A percentile compares a stretch with the other conserved stretches of the same genome.
phyloP scores from a whole-genome alignment of 2,797 vertebrate genomes.

The Bufotes viridis region DNA sequence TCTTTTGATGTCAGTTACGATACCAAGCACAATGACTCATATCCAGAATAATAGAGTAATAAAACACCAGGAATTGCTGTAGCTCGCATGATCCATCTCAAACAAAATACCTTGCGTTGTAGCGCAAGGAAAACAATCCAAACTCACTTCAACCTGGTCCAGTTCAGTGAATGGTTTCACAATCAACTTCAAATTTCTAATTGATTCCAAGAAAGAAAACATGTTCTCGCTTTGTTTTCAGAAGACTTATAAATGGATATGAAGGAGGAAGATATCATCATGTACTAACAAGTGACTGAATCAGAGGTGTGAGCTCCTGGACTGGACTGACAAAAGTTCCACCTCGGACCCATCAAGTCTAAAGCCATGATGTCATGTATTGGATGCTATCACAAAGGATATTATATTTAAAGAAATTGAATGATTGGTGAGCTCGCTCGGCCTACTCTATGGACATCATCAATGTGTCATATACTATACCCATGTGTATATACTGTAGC shows the following conservation, averaged over 20 bases:
- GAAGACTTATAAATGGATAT: neutral
- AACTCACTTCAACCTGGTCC: conserved; percentile 7
- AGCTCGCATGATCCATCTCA: conserved; percentile 26
- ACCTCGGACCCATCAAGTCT: neutral
- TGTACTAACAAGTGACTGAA: neutral
- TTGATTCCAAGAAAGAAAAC: neutral
- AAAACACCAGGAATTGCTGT: conserved; percentile 27
- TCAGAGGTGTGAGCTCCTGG: neutral
- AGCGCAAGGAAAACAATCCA: conserved; percentile 16
- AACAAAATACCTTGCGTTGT: conserved; percentile 4
- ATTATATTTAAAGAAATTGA: neutral
- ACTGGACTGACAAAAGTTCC: neutral
- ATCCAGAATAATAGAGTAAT: conserved; percentile 25
- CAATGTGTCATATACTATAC: no score
- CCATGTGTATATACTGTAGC: neutral
- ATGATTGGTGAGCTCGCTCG: no score
- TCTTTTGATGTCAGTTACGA: conserved; percentile 19
- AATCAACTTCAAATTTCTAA: neutral
- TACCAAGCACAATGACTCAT: conserved; percentile 16
- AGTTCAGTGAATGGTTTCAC: conserved; percentile 17
- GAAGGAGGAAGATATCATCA: neutral
- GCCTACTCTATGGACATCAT: no score
- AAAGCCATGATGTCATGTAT: neutral
- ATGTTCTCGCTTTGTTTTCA: neutral
- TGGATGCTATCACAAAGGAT: neutral